Percentiles rank a stretch among this genome's conserved stretches.
These are phyloP conservation scores for Perizoma flavofasciatum DNA, from an alignment of 2,888 invertebrate species.

Conservation along the genomic window DNA sequence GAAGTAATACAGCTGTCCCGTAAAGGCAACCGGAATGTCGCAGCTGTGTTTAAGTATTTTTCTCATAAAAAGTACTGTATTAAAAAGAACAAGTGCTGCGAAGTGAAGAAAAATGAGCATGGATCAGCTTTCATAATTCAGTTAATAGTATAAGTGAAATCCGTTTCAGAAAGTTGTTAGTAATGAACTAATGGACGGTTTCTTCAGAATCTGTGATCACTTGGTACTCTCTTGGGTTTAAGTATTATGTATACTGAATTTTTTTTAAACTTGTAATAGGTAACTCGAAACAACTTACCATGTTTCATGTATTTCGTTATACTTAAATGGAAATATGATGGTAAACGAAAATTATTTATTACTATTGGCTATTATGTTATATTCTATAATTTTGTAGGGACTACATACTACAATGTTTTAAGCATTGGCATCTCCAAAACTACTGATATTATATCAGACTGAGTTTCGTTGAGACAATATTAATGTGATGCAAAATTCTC, in stretches of 20 bases:
- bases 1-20: no score
- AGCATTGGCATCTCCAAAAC: conserved; percentile 67
- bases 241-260: conserved; percentile 63
- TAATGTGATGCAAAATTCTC: conserved; percentile 15
- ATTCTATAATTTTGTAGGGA: conserved; percentile 38
- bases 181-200: conserved; percentile 72
- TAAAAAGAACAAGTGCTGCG: neutral
- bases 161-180: conserved; percentile 72
- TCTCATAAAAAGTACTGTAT: conserved; percentile 3
- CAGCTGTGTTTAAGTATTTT: neutral
- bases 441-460: conserved; percentile 62
- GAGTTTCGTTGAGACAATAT: conserved; percentile 48
- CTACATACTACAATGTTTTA: conserved; percentile 68
- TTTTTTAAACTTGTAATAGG: conserved; percentile 47
- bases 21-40: no score
- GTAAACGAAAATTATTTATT: conserved; percentile 8
- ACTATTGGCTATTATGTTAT: conserved; percentile 6
- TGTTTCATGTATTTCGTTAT: conserved; percentile 59
- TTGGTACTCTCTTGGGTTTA: conserved; percentile 82
- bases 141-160: conserved; percentile 64
- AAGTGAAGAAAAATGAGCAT: conserved; percentile 56
- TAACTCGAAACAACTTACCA: conserved; percentile 56
- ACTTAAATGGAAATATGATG: conserved; percentile 23
- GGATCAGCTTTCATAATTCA: conserved; percentile 64
- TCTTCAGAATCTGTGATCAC: conserved; percentile 82